Percentiles rank a stretch among this genome's conserved stretches.
Evolutionary conservation across 2,888 invertebrate species (phyloP).

Genomic region (Cryptus viduatorius): DNA sequence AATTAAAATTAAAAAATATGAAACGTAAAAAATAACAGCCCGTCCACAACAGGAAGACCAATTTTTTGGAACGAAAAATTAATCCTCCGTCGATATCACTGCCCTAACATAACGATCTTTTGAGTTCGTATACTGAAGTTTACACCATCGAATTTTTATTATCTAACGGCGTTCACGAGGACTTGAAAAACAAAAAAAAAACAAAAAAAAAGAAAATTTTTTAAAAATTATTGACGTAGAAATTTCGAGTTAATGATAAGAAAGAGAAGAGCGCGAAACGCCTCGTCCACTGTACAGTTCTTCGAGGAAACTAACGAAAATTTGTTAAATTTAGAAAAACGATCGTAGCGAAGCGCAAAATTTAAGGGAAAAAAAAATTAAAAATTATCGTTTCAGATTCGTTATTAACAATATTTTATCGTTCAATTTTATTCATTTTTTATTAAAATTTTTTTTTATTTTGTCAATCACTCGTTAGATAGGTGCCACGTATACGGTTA

Average conservation of each 20-base stretch:
- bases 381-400: constrained; percentile 44
- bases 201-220: constrained; percentile 21
- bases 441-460: constrained; percentile 16
- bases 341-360: constrained; percentile 45
- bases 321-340: constrained; percentile 51
- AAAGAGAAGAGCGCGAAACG: constrained; percentile 14
- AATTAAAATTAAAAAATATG: neutral
- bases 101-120: constrained; percentile 27
- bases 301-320: constrained; percentile 46
- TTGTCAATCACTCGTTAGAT: constrained; percentile 59
- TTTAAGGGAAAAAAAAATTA: constrained; percentile 33
- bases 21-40: constrained; percentile 34
- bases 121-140: constrained; percentile 30
- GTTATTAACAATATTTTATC: constrained; percentile 37
- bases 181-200: constrained; percentile 23
- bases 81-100: constrained; percentile 33
- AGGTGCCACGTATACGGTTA: constrained; percentile 69
- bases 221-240: constrained; percentile 32
- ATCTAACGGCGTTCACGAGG: constrained; percentile 55
- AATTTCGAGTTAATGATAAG: constrained; percentile 22
- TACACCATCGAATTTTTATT: constrained; percentile 52
- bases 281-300: constrained; percentile 55
- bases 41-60: constrained; percentile 59
- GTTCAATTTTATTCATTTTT: constrained; percentile 43
- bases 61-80: constrained; percentile 37